phyloP scores from a whole-genome alignment of 1,140 invertebrate genomes.

The Scaptomyza hsui region DNA sequence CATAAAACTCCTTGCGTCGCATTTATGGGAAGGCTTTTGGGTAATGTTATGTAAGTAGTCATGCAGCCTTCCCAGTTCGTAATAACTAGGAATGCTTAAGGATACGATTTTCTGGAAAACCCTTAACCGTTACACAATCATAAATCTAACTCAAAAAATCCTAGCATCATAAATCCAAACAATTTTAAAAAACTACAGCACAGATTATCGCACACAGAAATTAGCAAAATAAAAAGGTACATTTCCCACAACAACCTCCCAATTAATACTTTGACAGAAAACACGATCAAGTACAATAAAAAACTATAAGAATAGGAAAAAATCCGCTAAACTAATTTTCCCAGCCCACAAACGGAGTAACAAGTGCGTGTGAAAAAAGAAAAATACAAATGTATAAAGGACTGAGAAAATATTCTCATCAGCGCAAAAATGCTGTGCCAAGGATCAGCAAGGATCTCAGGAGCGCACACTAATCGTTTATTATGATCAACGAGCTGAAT shows the following conservation, averaged over 20 bases:
- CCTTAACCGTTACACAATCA: not conserved
- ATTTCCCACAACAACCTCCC: constrained; percentile 10
- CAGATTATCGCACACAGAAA: constrained; percentile 7
- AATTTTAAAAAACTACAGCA: not conserved
- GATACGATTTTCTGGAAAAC: constrained; percentile 10
- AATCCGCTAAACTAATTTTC: constrained; percentile 50
- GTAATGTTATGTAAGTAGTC: constrained; percentile 48
- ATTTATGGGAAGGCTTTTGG: constrained; percentile 8
- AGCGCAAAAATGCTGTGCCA: constrained; percentile 45
- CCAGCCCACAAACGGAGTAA: constrained; percentile 51
- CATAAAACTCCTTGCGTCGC: constrained; percentile 16
- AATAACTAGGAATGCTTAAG: not conserved
- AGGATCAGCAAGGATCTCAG: constrained; percentile 66
- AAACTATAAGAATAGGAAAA: constrained; percentile 5
- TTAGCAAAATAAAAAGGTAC: not conserved
- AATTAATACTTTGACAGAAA: constrained; percentile 12
- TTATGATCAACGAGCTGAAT: constrained; percentile 81
- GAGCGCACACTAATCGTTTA: constrained; percentile 72
- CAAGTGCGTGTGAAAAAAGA: constrained; percentile 55
- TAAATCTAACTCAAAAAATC: not conserved
- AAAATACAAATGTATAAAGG: constrained; percentile 22
- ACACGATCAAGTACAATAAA: constrained; percentile 13
- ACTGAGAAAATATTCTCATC: constrained; percentile 47
- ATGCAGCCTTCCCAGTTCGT: not conserved
- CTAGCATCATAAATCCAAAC: constrained; percentile 20